Conservation (phyloP, 2,113 vertebrate genomes). For the Vulpes vulpes region DNA sequence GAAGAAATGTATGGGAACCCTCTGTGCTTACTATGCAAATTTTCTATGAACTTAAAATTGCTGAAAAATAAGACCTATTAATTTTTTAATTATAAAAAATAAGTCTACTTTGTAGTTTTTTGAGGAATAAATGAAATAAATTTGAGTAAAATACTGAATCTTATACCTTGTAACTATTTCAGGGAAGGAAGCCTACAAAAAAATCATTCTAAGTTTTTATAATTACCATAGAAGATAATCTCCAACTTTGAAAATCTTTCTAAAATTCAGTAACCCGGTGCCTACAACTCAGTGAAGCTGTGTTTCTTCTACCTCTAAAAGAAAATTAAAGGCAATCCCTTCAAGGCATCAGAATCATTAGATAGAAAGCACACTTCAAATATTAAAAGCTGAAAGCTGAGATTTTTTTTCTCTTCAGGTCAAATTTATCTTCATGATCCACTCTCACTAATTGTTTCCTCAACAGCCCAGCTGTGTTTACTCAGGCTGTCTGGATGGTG, state of each 20-base stretch:
- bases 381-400: conserved; percentile 8
- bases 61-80: background rate
- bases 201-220: background rate
- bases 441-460: conserved; percentile 52
- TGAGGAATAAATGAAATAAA: background rate
- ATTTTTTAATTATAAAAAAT: conserved; percentile 6
- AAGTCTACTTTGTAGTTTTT: background rate
- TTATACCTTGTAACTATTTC: background rate
- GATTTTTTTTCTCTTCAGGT: background rate
- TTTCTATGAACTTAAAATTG: background rate
- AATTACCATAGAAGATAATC: background rate
- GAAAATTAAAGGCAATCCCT: conserved; percentile 23
- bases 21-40: background rate
- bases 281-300: background rate
- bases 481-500: background rate
- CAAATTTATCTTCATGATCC: background rate
- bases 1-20: background rate
- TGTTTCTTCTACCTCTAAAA: background rate
- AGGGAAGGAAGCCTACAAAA: background rate
- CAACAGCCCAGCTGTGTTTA: conserved; percentile 37
- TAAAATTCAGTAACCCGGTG: background rate
- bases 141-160: background rate
- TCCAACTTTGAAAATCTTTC: conserved; percentile 14
- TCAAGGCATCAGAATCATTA: background rate
- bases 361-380: conserved; percentile 32